Percentiles rank a stretch among this genome's conserved stretches.
Evolutionary conservation across 2,888 invertebrate species (phyloP).

Genomic region (Alcis repandata): DNA sequence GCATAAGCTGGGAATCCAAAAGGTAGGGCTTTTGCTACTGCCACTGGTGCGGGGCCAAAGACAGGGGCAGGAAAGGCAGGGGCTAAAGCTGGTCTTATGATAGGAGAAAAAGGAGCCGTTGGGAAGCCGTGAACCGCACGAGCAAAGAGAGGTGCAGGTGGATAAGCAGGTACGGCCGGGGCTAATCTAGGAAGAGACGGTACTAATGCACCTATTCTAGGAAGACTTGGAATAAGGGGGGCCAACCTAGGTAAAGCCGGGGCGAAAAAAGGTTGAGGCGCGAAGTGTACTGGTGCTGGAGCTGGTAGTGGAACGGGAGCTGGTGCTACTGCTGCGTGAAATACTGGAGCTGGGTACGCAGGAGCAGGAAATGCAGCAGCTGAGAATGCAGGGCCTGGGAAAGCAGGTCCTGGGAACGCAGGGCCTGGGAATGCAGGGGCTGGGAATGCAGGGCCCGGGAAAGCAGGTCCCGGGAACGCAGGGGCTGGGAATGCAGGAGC

Average conservation of each 20-base stretch:
- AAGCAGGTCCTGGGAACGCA: conserved; percentile 40
- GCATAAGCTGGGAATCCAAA: conserved; percentile 59
- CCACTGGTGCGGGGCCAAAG: conserved; percentile 62
- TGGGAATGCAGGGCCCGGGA: conserved; percentile 38
- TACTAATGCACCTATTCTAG: conserved; percentile 41
- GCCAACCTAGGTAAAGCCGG: conserved; percentile 46
- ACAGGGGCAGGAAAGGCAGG: conserved; percentile 54
- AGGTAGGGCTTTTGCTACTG: conserved; percentile 62
- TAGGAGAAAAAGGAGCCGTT: conserved; percentile 63
- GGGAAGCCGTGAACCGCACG: conserved; percentile 49
- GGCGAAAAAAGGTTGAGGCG: conserved; percentile 44
- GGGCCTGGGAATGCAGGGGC: conserved; percentile 54
- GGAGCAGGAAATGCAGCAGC: conserved; percentile 36
- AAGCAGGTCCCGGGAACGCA: conserved; percentile 34
- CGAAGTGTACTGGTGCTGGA: conserved; percentile 28
- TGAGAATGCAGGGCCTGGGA: conserved; percentile 46
- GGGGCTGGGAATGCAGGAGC: conserved; percentile 53
- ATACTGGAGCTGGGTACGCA: conserved; percentile 37
- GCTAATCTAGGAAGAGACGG: conserved; percentile 45
- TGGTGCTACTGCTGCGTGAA: conserved; percentile 23
- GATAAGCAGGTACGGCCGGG: conserved; percentile 38
- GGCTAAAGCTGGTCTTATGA: conserved; percentile 60
- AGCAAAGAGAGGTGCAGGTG: conserved; percentile 53
- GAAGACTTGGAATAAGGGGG: conserved; percentile 39
- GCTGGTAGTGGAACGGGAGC: conserved; percentile 39